These are phyloP conservation scores for Laupala kohalensis DNA, from an alignment of 1,140 invertebrate genomes.

Conservation along the genomic window DNA sequence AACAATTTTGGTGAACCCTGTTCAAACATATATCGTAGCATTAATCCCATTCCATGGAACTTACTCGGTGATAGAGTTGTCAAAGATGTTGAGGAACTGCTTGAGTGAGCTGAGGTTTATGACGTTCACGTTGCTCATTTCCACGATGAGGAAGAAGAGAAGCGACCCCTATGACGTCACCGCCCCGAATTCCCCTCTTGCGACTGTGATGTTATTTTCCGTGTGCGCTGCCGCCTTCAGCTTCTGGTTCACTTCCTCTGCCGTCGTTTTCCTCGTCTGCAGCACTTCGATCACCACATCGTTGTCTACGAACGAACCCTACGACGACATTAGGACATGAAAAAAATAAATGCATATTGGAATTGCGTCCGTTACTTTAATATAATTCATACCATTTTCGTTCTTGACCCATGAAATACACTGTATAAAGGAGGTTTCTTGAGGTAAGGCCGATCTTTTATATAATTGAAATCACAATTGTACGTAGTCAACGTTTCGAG, in stretches of 20 bases:
- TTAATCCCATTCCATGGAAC: too few species aligned
- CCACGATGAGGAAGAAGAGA: conserved; percentile 89
- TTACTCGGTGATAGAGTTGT: conserved; percentile 76
- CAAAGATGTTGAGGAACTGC: conserved; percentile 89
- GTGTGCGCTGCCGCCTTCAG: conserved; percentile 80
- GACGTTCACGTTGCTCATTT: conserved; percentile 91
- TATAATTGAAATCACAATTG: too few species aligned
- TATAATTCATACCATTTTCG: too few species aligned
- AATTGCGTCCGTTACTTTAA: too few species aligned
- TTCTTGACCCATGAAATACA: too few species aligned
- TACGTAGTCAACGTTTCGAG: too few species aligned
- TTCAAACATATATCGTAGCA: too few species aligned
- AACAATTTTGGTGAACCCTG: too few species aligned
- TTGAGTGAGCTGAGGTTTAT: conserved; percentile 96
- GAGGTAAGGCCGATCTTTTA: too few species aligned
- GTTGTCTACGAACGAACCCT: conserved; percentile 88
- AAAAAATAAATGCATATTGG: too few species aligned
- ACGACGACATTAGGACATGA: not conserved
- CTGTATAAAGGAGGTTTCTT: too few species aligned
- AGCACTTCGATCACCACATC: conserved; percentile 87
- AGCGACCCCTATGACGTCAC: conserved; percentile 89
- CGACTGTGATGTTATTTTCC: conserved; percentile 84
- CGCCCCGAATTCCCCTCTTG: conserved; percentile 86
- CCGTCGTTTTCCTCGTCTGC: conserved; percentile 82
- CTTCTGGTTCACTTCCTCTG: conserved; percentile 90